A percentile compares a stretch with the other conserved stretches of the same genome.
These are phyloP conservation scores for Arenaria interpres DNA, from an alignment of 2,113 vertebrate species.

Conservation along the genomic window DNA sequence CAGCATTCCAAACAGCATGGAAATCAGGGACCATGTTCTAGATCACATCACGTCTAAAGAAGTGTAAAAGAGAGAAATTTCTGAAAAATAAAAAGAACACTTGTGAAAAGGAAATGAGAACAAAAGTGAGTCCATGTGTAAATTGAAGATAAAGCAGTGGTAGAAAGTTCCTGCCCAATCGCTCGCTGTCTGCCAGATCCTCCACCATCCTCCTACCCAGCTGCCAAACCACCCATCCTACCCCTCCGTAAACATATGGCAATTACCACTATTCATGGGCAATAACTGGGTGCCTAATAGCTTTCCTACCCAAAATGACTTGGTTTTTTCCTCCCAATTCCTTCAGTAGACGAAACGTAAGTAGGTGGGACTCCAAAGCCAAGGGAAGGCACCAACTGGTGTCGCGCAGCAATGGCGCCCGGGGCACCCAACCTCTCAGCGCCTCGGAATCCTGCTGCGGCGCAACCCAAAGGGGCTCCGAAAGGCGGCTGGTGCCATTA, in stretches of 20 bases:
- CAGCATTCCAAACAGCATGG: background rate
- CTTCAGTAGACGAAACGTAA: rapidly evolving
- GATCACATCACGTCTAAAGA: background rate
- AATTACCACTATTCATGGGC: no score
- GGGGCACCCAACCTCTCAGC: background rate
- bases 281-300: no score
- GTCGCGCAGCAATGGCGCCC: rapidly evolving
- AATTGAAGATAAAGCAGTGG: background rate
- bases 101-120: background rate
- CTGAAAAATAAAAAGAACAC: background rate
- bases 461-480: background rate
- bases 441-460: background rate
- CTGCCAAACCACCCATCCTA: background rate
- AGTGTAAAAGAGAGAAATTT: background rate
- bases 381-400: rapidly evolving
- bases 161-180: no score
- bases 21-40: background rate
- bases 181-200: background rate
- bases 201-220: background rate
- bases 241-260: rapidly evolving
- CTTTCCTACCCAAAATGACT: background rate
- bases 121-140: background rate
- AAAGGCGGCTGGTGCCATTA: slow-evolving; percentile 36
- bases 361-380: background rate
- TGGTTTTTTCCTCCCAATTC: background rate